These are phyloP conservation scores for Tachysurus vachellii DNA, from an alignment of 2,113 vertebrate species.

Conservation along the genomic window DNA sequence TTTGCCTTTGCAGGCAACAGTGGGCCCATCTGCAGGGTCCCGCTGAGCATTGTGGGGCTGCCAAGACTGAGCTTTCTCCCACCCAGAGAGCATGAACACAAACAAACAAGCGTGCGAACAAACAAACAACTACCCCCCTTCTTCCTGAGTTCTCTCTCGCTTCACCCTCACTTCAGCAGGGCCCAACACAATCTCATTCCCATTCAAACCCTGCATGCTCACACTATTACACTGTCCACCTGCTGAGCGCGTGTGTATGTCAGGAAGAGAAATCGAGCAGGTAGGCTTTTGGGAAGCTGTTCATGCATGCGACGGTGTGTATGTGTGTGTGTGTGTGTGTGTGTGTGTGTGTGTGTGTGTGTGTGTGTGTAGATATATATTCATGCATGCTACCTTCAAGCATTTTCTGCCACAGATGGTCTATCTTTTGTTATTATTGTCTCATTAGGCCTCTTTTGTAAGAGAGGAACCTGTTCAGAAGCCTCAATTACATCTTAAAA, in stretches of 20 bases:
- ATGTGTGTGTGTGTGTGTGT: constrained; percentile 32
- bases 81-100: constrained; percentile 41
- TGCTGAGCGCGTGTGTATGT: constrained; percentile 18
- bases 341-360: not conserved
- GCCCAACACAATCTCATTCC: constrained; percentile 35
- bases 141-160: not conserved
- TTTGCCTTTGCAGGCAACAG: constrained; percentile 36
- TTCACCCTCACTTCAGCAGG: not conserved
- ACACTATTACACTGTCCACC: constrained; percentile 59
- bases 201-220: constrained; percentile 48
- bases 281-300: constrained; percentile 23
- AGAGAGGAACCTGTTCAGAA: constrained; percentile 47
- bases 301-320: constrained; percentile 17
- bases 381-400: constrained; percentile 43
- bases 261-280: constrained; percentile 17
- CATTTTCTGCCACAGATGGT: constrained; percentile 49
- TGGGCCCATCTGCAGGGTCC: constrained; percentile 38
- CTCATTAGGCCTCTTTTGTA: constrained; percentile 45
- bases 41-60: constrained; percentile 29
- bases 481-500: constrained; percentile 50
- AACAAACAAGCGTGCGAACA: constrained; percentile 34
- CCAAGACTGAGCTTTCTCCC: constrained; percentile 33
- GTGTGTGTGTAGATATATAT: constrained; percentile 29
- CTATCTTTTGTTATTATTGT: constrained; percentile 53
- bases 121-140: constrained; percentile 38